Evolutionary conservation across 2,113 vertebrate genomes (phyloP), one percentile per base, ranked within the genome.

Genomic region (Notarius lentiginosus): DNA sequence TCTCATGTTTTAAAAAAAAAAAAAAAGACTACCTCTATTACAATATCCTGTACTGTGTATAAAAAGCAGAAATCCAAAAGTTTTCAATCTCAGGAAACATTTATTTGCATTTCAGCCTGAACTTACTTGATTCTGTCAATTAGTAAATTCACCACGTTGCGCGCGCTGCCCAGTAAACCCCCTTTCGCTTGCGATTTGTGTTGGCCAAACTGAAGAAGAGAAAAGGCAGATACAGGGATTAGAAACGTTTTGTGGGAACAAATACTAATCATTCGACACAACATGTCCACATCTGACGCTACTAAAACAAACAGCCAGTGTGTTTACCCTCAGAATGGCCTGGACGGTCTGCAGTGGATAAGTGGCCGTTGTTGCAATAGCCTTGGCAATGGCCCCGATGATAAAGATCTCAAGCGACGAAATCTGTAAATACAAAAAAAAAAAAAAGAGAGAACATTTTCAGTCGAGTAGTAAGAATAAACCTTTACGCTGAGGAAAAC

Each of bases 311-410:
- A 15, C 8, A 9, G 18, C 1, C 1, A 9, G 41, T 30, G 58
- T 41, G 18, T 27, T 87, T 93, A 96, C 96, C 94, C 96, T 95
- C 60, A 96, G 92, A 73, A 96, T 94, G 76, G 96, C 93, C 91
- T 96, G 96, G 55, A 96, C 90, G 1, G 94, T 96, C 92, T 96
- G 95, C 30, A 96, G 93, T 34, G 96, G 96, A 89, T 95, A 96
- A 0, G 96, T 96, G 0, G 87, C 94, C 0, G 95, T 94, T 18
- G 95, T 95, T 30, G 96, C 96, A 0, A 96, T 82, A 73, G 95
- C 96, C 89, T 96, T 96, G 85, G 96, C 95, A 5, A 96, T 61
- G 60, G 96, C 96, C 85, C 95, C 96, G 15, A 96, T 95, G 66
- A 96, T 22, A 87, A 96, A 96, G 86, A 96, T 96, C 87, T 96